Percentiles rank a stretch among this genome's conserved stretches.
phyloP scores from a whole-genome alignment of 1,140 invertebrate species.

The Lepeophtheirus salmonis region DNA sequence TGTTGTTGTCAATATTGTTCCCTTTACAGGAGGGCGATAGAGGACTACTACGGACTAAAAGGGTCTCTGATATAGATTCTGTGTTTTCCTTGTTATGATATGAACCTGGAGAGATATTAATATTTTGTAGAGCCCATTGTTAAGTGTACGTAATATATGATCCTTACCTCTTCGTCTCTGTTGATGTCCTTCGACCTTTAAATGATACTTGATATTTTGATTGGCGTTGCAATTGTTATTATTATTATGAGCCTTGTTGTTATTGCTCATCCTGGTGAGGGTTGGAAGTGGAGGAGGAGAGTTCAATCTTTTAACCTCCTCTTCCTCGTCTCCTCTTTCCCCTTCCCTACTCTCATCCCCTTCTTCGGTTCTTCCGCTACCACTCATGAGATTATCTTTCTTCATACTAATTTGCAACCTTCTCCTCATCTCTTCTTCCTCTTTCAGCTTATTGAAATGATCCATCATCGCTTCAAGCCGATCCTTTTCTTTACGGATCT shows the following conservation, averaged over 20 bases:
- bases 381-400: too few species aligned
- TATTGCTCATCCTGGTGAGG: not conserved
- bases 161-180: not conserved
- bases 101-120: not conserved
- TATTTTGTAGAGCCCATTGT: not conserved
- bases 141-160: not conserved
- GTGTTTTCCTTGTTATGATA: not conserved
- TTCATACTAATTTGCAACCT: too few species aligned
- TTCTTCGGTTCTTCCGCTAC: not conserved
- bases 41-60: not conserved
- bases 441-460: slow-evolving; percentile 39
- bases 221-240: too few species aligned
- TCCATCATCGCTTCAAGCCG: slow-evolving; percentile 89
- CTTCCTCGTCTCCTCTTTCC: not conserved
- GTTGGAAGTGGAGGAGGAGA: not conserved
- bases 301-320: too few species aligned
- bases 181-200: not conserved
- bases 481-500: slow-evolving; percentile 78
- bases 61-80: not conserved
- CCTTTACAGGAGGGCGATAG: not conserved
- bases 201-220: not conserved
- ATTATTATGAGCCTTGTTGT: too few species aligned
- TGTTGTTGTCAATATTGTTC: too few species aligned
- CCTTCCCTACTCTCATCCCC: not conserved
- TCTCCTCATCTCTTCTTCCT: not conserved